These are phyloP conservation scores for Platanista minor DNA, from an alignment of 2,113 vertebrate species.

Conservation along the genomic window DNA sequence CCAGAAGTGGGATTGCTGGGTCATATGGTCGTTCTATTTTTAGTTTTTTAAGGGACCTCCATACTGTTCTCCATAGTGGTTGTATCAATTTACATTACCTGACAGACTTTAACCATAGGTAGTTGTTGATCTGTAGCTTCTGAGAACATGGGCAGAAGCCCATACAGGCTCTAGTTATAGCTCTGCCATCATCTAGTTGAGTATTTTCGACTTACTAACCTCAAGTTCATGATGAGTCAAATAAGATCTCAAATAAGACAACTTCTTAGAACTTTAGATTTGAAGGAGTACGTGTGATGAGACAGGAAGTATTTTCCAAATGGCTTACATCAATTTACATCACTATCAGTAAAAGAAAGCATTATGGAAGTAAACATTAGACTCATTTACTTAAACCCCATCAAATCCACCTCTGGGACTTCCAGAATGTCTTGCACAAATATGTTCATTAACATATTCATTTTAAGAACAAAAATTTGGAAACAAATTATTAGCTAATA, in stretches of 20 bases:
- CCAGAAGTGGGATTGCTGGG: too few relatives aligned
- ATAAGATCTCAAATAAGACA: neutral
- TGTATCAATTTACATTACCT: too few relatives aligned
- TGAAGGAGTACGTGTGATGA: neutral
- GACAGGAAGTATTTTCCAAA: neutral
- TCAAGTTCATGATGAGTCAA: neutral
- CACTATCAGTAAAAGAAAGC: neutral
- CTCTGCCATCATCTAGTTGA: neutral
- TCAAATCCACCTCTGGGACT: neutral
- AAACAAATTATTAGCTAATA: neutral
- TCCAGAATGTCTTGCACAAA: neutral
- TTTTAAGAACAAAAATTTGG: neutral
- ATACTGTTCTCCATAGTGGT: too few relatives aligned
- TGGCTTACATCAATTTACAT: neutral
- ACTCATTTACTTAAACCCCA: neutral
- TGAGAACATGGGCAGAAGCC: neutral
- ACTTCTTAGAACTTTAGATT: neutral
- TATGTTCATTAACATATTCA: neutral
- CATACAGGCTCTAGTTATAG: neutral
- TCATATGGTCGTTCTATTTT: too few relatives aligned
- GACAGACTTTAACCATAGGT: neutral
- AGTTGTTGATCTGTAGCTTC: neutral
- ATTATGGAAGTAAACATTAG: neutral
- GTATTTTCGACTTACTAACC: neutral
- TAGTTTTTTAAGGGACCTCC: too few relatives aligned